A percentile compares a stretch with the other conserved stretches of the same genome.
These are phyloP conservation scores for Geotrupes spiniger DNA, from an alignment of 2,888 invertebrate species.

Conservation along the genomic window DNA sequence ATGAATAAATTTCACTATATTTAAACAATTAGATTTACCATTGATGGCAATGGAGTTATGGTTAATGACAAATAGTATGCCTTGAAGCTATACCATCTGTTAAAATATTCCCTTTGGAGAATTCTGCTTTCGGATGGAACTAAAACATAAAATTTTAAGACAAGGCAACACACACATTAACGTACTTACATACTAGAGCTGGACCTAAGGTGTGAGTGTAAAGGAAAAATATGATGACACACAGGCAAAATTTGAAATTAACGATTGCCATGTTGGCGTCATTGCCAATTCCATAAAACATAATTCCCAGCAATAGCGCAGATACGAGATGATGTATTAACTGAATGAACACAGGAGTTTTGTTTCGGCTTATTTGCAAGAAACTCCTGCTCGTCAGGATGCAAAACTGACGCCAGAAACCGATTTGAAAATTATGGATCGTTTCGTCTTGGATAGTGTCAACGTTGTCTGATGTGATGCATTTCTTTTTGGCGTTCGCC, in stretches of 20 bases:
- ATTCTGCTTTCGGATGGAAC: conserved; percentile 71
- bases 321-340: conserved; percentile 17
- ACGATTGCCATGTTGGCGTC: too few relatives aligned
- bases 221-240: too few relatives aligned
- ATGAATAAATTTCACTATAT: too few relatives aligned
- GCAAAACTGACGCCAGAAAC: too few relatives aligned
- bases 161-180: too few relatives aligned
- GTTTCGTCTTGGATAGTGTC: too few relatives aligned
- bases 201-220: too few relatives aligned
- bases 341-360: conserved; percentile 14
- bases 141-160: conserved; percentile 44
- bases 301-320: conserved; percentile 10
- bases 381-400: conserved; percentile 11
- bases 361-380: conserved; percentile 18
- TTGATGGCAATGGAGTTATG: conserved; percentile 63
- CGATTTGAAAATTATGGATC: too few relatives aligned
- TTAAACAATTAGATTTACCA: conserved; percentile 54
- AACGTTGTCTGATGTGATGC: too few relatives aligned
- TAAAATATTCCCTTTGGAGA: conserved; percentile 72
- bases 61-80: conserved; percentile 70
- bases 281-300: conserved; percentile 19
- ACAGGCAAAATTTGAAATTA: too few relatives aligned
- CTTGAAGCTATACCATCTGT: conserved; percentile 73
- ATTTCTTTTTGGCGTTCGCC: too few relatives aligned
- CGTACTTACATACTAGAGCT: too few relatives aligned